phyloP scores from a whole-genome alignment of 1,140 invertebrate species.

The Rhyzopertha dominica region DNA sequence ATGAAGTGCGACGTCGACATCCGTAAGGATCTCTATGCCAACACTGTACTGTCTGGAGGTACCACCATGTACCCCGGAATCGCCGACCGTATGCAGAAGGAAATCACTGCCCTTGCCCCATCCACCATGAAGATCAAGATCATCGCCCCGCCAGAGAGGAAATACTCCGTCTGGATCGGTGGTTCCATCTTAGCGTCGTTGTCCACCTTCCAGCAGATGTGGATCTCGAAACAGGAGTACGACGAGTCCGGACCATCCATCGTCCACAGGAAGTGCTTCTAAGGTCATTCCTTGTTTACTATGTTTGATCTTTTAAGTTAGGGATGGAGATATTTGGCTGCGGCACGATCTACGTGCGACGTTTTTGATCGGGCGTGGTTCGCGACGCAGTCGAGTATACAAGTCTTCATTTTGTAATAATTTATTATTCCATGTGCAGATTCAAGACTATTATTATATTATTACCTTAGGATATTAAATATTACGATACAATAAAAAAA shows the following conservation, averaged over 20 bases:
- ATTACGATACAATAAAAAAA: too few species aligned
- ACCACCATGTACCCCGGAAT: slow-evolving; percentile 70
- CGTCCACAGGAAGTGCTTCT: slow-evolving; percentile 93
- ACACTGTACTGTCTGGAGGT: slow-evolving; percentile 83
- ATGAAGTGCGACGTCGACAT: slow-evolving; percentile 94
- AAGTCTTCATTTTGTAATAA: slow-evolving; percentile 15
- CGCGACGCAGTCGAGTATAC: not conserved
- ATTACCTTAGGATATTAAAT: slow-evolving; percentile 40
- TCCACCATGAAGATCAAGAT: slow-evolving; percentile 90
- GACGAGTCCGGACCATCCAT: slow-evolving; percentile 89
- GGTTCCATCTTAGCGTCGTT: slow-evolving; percentile 81
- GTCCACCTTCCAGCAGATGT: slow-evolving; percentile 82
- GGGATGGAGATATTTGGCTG: not conserved
- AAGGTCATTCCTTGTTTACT: slow-evolving; percentile 49
- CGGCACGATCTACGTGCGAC: not conserved
- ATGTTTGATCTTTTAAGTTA: not conserved
- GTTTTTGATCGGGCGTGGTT: not conserved
- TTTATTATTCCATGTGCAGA: slow-evolving; percentile 40
- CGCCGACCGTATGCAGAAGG: slow-evolving; percentile 79
- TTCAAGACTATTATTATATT: slow-evolving; percentile 35
- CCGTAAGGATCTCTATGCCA: slow-evolving; percentile 86
- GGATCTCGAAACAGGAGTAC: slow-evolving; percentile 90
- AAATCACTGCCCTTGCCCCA: slow-evolving; percentile 73
- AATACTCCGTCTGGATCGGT: slow-evolving; percentile 90
- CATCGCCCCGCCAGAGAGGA: slow-evolving; percentile 88